Conservation (phyloP, 2,113 vertebrate genomes). For the Procavia capensis region DNA sequence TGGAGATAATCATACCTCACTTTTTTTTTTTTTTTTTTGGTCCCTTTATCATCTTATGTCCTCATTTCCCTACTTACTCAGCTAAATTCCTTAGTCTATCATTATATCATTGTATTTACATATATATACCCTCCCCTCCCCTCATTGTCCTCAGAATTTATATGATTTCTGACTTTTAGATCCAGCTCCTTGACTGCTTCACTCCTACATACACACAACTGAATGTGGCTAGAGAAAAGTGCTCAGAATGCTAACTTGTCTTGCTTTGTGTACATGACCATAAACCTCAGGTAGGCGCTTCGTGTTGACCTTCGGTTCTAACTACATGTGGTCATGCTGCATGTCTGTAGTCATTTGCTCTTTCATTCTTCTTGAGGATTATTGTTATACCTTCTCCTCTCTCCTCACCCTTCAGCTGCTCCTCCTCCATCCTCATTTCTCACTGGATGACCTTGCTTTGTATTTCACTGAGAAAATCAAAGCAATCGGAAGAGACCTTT, state of each 20-base stretch:
- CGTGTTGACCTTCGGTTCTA: not conserved
- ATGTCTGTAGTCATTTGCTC: not conserved
- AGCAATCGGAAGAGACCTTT: conserved; percentile 1
- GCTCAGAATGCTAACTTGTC: not conserved
- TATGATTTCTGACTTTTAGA: not conserved
- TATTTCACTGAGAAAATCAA: not conserved
- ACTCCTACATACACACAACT: not conserved
- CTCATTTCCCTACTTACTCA: conserved; percentile 9
- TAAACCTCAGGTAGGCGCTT: not conserved
- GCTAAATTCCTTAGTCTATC: not conserved
- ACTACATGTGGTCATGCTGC: not conserved
- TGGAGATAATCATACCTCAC: not conserved
- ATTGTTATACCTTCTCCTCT: not conserved
- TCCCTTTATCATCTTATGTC: not conserved
- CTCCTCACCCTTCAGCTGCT: not conserved
- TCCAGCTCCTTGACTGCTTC: not conserved
- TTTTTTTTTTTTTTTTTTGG: not conserved
- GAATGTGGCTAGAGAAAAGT: not conserved
- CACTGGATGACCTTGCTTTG: not conserved
- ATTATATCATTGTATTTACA: not conserved
- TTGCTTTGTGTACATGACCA: not conserved
- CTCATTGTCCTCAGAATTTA: not conserved
- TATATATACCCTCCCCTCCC: not conserved
- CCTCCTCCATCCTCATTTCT: not conserved
- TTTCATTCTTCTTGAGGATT: not conserved